phyloP scores from a whole-genome alignment of 2,797 vertebrate species.

The Neosilurus hyrtlii region DNA sequence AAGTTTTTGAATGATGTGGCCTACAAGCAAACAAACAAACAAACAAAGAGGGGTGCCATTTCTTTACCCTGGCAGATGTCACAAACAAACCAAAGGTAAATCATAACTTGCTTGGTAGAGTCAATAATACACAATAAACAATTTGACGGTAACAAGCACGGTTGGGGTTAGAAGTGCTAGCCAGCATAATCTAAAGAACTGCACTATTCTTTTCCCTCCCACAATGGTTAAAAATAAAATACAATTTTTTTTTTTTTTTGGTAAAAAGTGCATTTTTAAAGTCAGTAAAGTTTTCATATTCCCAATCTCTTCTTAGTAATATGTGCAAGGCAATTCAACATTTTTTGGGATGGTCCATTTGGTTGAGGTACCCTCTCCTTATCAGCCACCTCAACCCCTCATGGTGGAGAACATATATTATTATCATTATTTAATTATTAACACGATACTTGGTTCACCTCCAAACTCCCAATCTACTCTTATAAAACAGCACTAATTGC shows the following conservation, averaged over 20 bases:
- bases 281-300: background rate
- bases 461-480: background rate
- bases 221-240: background rate
- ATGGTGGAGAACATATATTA: too few relatives aligned
- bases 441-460: background rate
- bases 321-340: background rate
- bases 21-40: too few relatives aligned
- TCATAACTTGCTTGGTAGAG: too few relatives aligned
- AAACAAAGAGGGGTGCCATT: too few relatives aligned
- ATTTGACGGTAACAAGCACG: too few relatives aligned
- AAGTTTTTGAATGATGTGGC: too few relatives aligned
- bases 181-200: background rate
- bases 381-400: background rate
- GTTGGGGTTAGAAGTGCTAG: background rate
- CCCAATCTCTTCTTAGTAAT: background rate
- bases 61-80: too few relatives aligned
- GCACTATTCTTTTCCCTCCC: background rate
- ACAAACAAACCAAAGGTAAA: too few relatives aligned
- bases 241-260: too few relatives aligned
- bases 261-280: background rate
- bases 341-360: background rate
- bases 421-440: background rate
- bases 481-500: conserved; percentile 5
- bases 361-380: background rate
- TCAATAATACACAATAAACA: too few relatives aligned